Base-by-base conservation (phyloP, 2,113 vertebrate species). In the Mionectes macconnelli region DNA sequence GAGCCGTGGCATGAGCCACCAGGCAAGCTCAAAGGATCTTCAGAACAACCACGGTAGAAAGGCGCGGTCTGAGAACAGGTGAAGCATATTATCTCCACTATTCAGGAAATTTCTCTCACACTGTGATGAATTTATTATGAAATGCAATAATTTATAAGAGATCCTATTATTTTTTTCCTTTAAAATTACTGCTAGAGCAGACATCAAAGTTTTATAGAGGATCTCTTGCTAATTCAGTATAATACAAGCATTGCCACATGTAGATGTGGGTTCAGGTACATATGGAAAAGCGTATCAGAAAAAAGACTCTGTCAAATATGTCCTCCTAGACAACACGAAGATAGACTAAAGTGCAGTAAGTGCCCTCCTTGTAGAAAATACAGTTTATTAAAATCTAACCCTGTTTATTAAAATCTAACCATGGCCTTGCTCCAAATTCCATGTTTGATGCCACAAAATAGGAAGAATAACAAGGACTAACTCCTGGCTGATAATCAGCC, bases 221-320 rank as follows among this genome's bases (percentile, higher is more conserved):
- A 56, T 52, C 6, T 60, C 47, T 77, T 68, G 35, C 15, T 78
- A 64, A 52, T 52, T 89, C 35, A 42, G 13, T 70, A 12, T 5
- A 37, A 14, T 39, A n/a, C 4, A 52, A 78, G 25, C 16, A 44
- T 52, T 52, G 11, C 14, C 23, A 16, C 10, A 3, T 2, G 25
- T 27, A 42, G 27, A 63, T 53, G 10, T 3, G 3, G 82, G 15
- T 44, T 33, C 35, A 82, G 24, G 10, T 6, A 75, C 10, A 16
- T 0, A 1, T 20, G 35, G 57, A 59, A 50, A 78, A 84, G 8
- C 0, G 0, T 33, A 60, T 69, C 16, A 80, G 28, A 67, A 39
- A 28, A 74, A 75, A 78, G 10, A 4, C 42, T 42, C 18, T 40
- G 47, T 20, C 25, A 81, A 45, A 42, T 24, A 33, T 5, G 4